Evolutionary conservation across 2,113 vertebrate genomes (phyloP), one percentile per base, ranked within the genome.

Genomic region (Connochaetes taurinus): DNA sequence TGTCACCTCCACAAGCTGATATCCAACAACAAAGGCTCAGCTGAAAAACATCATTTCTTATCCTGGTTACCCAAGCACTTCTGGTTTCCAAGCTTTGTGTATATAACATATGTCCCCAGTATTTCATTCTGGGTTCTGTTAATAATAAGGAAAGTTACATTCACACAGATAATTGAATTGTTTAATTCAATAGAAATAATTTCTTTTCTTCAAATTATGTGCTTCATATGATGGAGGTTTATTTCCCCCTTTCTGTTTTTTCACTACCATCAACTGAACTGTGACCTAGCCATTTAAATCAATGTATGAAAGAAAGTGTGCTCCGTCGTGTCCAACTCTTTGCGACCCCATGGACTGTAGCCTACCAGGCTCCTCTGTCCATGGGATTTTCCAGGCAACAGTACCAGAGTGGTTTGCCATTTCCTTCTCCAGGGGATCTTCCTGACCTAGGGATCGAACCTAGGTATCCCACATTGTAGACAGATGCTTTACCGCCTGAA

Each of bases 31-130:
- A 97, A 85, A 96, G 92, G 14, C 94, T 86, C 84, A 25, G 76
- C 67, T 80, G 58, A 60, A 96, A 83, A 94, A 81, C 45, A 91
- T 80, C 91, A 74, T 58, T 55, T 93, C 96, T 96, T 96, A 91
- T 96, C 94, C 97, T 64, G 1, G 57, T 9, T 62, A 90, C 45
- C 85, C 62, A 45, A 64, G 33, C 16, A 11, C 88, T 84, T 97
- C 92, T 62, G 81, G 10, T 27, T 9, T 5, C 17, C 13, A 6
- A 52, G 82, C 57, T 62, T 62, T 45, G 43, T 8, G 50, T 16
- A 4, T 47, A 78, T 33, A 50, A 86, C 57, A n/a, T 25, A 7
- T 55, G 36, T 12, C 5, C 71, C 45, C 13, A 6, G 40, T 11
- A 50, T 94, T 93, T 90, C 94, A 50, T 93, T 82, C 74, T 14